Evolutionary conservation across 1,140 invertebrate species (phyloP).

Genomic region (Campoletis sonorensis): DNA sequence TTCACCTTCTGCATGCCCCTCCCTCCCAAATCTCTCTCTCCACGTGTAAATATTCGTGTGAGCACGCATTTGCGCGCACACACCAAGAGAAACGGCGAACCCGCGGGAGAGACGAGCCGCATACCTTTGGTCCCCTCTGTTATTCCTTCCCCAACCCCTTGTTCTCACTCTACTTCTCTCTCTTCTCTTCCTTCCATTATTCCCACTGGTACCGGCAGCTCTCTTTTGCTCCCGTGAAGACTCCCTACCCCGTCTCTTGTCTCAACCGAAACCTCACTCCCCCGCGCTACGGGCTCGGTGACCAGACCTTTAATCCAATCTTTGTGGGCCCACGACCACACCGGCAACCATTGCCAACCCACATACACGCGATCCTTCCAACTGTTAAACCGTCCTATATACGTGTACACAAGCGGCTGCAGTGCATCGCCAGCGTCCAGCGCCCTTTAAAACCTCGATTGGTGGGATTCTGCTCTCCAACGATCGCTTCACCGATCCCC

Average conservation of each 20-base stretch:
- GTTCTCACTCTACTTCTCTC: background rate
- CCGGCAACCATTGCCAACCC: slow-evolving; percentile 20
- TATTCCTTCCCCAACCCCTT: background rate
- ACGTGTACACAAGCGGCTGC: background rate
- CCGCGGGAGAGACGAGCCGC: slow-evolving; percentile 32
- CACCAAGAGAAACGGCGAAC: slow-evolving; percentile 17
- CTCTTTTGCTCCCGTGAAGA: slow-evolving; percentile 1
- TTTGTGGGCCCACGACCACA: slow-evolving; percentile 46
- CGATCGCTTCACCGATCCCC: slow-evolving; percentile 2
- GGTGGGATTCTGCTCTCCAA: slow-evolving; percentile 2
- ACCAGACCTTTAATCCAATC: slow-evolving; percentile 71
- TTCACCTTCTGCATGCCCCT: background rate
- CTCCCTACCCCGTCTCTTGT: slow-evolving; percentile 55
- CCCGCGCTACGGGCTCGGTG: slow-evolving; percentile 52
- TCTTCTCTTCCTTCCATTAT: slow-evolving; percentile 49
- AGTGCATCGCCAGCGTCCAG: slow-evolving; percentile 39
- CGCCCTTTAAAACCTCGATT: slow-evolving; percentile 56
- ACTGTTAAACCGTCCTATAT: background rate
- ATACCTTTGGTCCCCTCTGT: slow-evolving; percentile 32
- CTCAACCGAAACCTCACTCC: slow-evolving; percentile 62
- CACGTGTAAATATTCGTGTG: slow-evolving; percentile 44
- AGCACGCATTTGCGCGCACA: slow-evolving; percentile 50
- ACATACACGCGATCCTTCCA: slow-evolving; percentile 10
- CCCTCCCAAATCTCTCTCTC: background rate
- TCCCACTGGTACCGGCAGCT: background rate